Conservation (phyloP, 2,888 invertebrate species). For the Netelia melanura region DNA sequence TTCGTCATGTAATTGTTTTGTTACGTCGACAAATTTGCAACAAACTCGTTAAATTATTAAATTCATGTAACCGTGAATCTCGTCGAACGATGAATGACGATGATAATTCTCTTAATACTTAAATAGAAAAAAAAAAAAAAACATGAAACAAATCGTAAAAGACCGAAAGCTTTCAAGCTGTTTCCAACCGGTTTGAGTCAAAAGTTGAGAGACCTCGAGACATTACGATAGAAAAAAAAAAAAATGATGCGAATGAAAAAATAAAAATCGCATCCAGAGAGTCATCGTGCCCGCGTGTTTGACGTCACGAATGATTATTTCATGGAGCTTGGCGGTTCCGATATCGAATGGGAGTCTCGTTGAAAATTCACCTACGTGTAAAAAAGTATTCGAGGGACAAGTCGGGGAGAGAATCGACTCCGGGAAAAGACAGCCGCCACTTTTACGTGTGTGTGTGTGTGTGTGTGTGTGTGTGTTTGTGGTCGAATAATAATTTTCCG, state of each 20-base stretch:
- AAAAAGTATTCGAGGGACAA: constrained; percentile 24
- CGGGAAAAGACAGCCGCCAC: constrained; percentile 49
- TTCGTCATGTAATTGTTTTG: too few relatives aligned
- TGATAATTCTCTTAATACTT: too few relatives aligned
- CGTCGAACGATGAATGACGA: too few relatives aligned
- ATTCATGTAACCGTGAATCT: too few relatives aligned
- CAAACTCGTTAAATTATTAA: too few relatives aligned
- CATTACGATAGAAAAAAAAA: neutral
- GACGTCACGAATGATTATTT: constrained; percentile 42
- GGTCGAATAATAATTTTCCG: neutral
- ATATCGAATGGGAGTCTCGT: constrained; percentile 25
- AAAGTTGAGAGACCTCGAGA: neutral
- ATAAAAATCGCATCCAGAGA: neutral
- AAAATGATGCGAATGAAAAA: neutral
- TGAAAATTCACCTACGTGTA: constrained; percentile 42
- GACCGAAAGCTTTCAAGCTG: neutral
- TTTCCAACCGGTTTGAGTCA: neutral
- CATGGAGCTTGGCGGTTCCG: constrained; percentile 19
- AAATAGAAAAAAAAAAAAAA: too few relatives aligned
- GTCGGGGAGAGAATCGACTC: neutral
- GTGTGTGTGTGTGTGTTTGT: neutral
- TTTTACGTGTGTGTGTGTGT: constrained; percentile 17
- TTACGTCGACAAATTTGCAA: too few relatives aligned
- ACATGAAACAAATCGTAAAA: neutral
- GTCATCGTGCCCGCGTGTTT: constrained; percentile 10